Evolutionary conservation across 1,140 invertebrate genomes (phyloP).

Genomic region (Coelopa frigida): DNA sequence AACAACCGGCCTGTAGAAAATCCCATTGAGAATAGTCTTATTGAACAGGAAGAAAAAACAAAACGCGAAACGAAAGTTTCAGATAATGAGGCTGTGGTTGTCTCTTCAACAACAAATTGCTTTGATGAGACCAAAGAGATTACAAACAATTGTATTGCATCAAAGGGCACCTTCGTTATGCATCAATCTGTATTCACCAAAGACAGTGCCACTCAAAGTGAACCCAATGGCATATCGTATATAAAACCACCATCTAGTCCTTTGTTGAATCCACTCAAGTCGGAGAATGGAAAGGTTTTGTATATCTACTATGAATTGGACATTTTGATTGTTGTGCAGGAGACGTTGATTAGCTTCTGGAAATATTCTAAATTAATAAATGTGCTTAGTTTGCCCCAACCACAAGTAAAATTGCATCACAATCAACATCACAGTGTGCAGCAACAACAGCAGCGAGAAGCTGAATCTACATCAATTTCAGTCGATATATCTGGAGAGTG

Average conservation of each 20-base stretch:
- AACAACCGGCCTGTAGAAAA: too few relatives aligned
- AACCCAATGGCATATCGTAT: neutral
- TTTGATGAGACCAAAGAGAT: slow-evolving; percentile 10
- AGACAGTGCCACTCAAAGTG: slow-evolving; percentile 9
- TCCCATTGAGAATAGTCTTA: too few relatives aligned
- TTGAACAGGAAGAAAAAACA: too few relatives aligned
- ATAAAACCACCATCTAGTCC: slow-evolving; percentile 1
- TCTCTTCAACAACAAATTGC: slow-evolving; percentile 14
- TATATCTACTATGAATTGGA: slow-evolving; percentile 39
- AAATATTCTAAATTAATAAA: slow-evolving; percentile 35
- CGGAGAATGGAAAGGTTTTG: slow-evolving; percentile 26
- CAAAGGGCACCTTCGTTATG: neutral
- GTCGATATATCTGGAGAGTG: slow-evolving; percentile 11
- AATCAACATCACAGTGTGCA: neutral
- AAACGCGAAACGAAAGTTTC: too few relatives aligned
- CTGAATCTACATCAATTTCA: too few relatives aligned
- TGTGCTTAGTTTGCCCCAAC: slow-evolving; percentile 13
- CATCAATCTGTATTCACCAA: slow-evolving; percentile 3
- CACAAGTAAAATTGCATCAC: neutral
- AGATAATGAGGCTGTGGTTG: slow-evolving; percentile 12
- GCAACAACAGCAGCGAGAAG: neutral
- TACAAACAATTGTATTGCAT: neutral
- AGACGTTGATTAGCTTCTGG: slow-evolving; percentile 32
- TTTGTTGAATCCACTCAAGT: slow-evolving; percentile 28
- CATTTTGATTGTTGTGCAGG: slow-evolving; percentile 36